Base-by-base conservation (phyloP, 2,113 vertebrate species). In the Hemicordylus capensis region DNA sequence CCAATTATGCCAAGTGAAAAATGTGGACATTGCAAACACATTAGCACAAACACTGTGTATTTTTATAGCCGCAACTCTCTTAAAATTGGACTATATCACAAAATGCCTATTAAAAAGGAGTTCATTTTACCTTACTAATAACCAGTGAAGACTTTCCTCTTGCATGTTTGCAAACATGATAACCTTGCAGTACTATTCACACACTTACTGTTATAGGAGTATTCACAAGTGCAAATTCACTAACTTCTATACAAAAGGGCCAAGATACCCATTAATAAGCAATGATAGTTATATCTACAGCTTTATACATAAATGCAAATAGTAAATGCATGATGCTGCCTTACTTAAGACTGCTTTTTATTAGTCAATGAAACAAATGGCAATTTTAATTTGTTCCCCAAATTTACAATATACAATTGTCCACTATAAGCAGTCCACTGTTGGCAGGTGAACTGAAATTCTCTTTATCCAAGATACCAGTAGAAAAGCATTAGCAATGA, bases 401-500 rank as follows among this genome's bases (percentile, higher is more conserved):
- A 64, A 86, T 78, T 66, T 59, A 34, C 24, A 34, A 84, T 81
- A 79, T 34, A 87, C 37, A 73, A 92, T 81, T 85, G 81, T 82
- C 79, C 76, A 81, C 54, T 58, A 54, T 63, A 89, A 89, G 64
- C 42, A 88, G 87, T 74, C 78, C 72, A 75, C 48, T 88, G 79
- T 70, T 81, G 75, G 54, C 75, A 92, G 61, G 72, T 83, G 46
- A 87, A 85, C 70, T 90, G 72, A 78, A 87, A 88, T 83, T 91
- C 86, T 77, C 70, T 83, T 58, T 70, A 86, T 64, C 81, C 83
- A 75, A 90, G 66, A 66, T 85, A 91, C 84, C 85, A 91, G 73
- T 80, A 90, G 82, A 81, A 91, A 79, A 61, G 44, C 61, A 92
- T 78, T 89, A 91, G 86, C 84, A 81, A 69, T 76, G 56, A 91